Evolutionary conservation across 2,888 invertebrate species (phyloP).

Genomic region (Tryphoninae sp.): DNA sequence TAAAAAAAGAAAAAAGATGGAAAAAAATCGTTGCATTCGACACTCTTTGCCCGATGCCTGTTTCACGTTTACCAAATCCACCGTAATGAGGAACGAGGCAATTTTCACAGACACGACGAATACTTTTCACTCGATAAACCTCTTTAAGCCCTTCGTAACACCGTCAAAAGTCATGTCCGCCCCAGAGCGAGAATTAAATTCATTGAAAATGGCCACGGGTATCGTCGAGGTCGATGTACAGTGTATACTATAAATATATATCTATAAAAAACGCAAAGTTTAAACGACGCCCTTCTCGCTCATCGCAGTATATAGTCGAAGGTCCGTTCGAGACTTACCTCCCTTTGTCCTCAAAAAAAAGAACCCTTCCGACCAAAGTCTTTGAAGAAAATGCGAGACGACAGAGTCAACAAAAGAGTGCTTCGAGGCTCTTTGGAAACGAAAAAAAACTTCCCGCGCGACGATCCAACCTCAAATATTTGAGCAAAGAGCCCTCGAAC

Average conservation of each 20-base stretch:
- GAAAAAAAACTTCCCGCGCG: background rate
- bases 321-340: background rate
- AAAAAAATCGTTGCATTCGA: constrained; percentile 4
- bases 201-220: constrained; percentile 24
- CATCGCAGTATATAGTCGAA: background rate
- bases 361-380: background rate
- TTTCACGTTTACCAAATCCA: background rate
- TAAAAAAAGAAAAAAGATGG: background rate
- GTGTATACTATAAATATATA: too few species aligned
- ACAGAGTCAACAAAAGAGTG: background rate
- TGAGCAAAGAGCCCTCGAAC: constrained; percentile 5
- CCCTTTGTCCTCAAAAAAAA: background rate
- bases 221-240: background rate
- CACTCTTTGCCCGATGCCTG: constrained; percentile 21
- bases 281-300: background rate
- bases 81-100: background rate
- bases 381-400: background rate
- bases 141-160: background rate
- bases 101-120: background rate
- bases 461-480: constrained; percentile 11
- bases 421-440: background rate
- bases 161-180: constrained; percentile 19
- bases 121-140: background rate
- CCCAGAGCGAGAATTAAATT: constrained; percentile 26
- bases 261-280: background rate